These are phyloP conservation scores for Siniperca undulata DNA, from an alignment of 2,797 vertebrate genomes.

Conservation along the genomic window DNA sequence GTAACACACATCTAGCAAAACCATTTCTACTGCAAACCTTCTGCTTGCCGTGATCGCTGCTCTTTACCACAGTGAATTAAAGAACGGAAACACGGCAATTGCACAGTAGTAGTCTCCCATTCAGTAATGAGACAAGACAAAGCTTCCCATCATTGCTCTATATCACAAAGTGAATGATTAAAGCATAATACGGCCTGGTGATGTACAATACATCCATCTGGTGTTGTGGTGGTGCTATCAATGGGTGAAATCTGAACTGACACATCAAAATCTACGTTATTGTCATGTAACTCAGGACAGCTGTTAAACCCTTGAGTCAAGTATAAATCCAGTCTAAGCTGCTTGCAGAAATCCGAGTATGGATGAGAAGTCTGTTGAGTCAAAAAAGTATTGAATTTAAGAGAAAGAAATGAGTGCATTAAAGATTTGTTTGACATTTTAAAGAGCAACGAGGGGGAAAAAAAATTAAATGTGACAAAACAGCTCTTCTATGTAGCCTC, in stretches of 20 bases:
- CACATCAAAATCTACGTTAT: background rate
- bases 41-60: background rate
- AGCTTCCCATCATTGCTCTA: slow-evolving; percentile 21
- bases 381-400: too few relatives aligned
- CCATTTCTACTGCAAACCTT: slow-evolving; percentile 5
- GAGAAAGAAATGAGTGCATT: background rate
- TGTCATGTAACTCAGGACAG: background rate
- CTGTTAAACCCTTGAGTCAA: background rate
- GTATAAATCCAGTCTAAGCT: background rate
- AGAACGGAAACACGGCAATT: background rate
- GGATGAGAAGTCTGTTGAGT: background rate
- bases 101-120: background rate
- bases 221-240: background rate
- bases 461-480: background rate
- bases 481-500: background rate
- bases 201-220: background rate
- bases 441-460: background rate
- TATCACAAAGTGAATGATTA: background rate
- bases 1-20: background rate
- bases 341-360: background rate
- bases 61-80: slow-evolving; percentile 16
- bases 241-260: background rate
- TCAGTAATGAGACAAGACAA: slow-evolving; percentile 1
- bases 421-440: background rate
- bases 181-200: background rate